Base-by-base conservation (phyloP, 2,113 vertebrate genomes). In the Diglossa brunneiventris region DNA sequence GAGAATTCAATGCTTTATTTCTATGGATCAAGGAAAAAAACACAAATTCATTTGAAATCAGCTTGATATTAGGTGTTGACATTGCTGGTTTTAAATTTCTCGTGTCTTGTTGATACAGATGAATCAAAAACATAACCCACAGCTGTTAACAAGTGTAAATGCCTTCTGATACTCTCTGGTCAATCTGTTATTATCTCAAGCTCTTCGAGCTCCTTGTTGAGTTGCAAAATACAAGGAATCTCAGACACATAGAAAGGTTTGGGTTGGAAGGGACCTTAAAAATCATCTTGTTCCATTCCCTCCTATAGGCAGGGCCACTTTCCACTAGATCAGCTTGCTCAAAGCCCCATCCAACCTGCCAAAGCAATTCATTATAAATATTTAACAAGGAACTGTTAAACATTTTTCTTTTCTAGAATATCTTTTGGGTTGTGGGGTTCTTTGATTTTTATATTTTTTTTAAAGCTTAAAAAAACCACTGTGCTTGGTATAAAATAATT, bases 1-100 rank as follows among this genome's bases (percentile, higher is more conserved):
- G 73, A 55, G 76, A 93, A 72, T 91, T 41, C 50, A 83, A 8
- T 75, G 30, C 18, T 82, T 86, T 81, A 13, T 93, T 83, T 90
- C 21, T 55, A n/a, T 37, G 52, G 44, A 73, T 64, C 0, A 2
- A 67, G 50, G 64, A 15, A 55, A 80, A 80, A 87, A 70, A 15
- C 18, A 42, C 7, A 0, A 66, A 62, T 89, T 92, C 53, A 19
- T 88, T 80, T 56, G 27, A 74, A 68, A 41, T n/a, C 41, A 78
- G 28, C 46, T 87, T 90, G 88, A 24, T 81, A 56, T 46, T 89
- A 62, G 18, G 24, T 70, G 31, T 86, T 3, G 6, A 23, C 19
- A 33, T 66, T 42, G 55, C 68, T 91, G 7, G 11, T 76, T 87
- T 68, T 63, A 44, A 93, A 61, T 84, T 90, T 49, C 17, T 83